Base-by-base conservation (phyloP, 1,140 invertebrate species). In the Meloidogyne exigua region DNA sequence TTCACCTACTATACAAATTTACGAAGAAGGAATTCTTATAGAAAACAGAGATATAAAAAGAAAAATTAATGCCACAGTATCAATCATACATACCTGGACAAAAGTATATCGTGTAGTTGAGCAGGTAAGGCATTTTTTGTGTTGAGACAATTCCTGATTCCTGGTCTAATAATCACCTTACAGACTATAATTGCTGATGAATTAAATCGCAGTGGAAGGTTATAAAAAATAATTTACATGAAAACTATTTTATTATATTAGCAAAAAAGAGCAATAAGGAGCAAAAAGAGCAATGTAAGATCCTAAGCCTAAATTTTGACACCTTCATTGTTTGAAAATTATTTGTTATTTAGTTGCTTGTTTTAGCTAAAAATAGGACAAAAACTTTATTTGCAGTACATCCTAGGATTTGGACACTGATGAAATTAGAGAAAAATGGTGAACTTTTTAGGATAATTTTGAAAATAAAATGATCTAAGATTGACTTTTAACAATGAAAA, bases 101-200 rank as follows among this genome's bases (percentile, higher is more conserved):
- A 85, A 85, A 73, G 72, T 85, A 15, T 85, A 85, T 77, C 76
- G 85, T 42, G 83, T 85, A 11, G 69, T 86, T n/a, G 84, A 85
- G 64, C 84, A 85, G 75, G 85, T 84, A 28, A 77, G n/a, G n/a
- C n/a, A 25, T 21, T 42, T 32, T 32, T 7, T 32, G 28, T n/a
- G n/a, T n/a, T n/a, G n/a, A n/a, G n/a, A n/a, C n/a, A n/a, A n/a
- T n/a, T n/a, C n/a, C n/a, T n/a, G n/a, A n/a, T n/a, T n/a, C n/a
- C n/a, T n/a, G n/a, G n/a, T n/a, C n/a, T n/a, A n/a, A n/a, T n/a
- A n/a, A n/a, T n/a, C n/a, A n/a, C n/a, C n/a, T 57, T n/a, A 39
- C 4, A 57, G 49, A n/a, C 49, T n/a, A 57, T 57, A 57, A 57
- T 57, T 5, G 49, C 49, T 57, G 49, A 57, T 10, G 49, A 57